These are phyloP conservation scores for Cephalopterus ornatus DNA, from an alignment of 2,113 vertebrate genomes.

Conservation along the genomic window DNA sequence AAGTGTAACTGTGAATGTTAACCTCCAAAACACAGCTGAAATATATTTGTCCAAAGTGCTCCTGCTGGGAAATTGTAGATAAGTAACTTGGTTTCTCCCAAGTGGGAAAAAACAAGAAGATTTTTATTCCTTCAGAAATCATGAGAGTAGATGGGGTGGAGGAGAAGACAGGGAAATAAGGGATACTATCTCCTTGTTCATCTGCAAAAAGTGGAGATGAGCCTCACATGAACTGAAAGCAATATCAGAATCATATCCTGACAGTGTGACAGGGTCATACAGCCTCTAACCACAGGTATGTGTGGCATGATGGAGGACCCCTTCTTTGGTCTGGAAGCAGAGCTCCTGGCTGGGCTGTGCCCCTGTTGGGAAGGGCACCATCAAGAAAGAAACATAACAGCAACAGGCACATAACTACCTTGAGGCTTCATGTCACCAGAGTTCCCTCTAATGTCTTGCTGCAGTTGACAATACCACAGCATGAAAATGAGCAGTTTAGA, in stretches of 20 bases:
- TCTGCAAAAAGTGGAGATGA: not conserved
- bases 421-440: not conserved
- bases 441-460: not conserved
- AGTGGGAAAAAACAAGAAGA: not conserved
- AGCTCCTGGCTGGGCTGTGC: not conserved
- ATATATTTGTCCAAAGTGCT: not conserved
- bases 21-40: not conserved
- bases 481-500: not conserved
- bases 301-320: not conserved
- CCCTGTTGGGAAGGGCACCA: not conserved
- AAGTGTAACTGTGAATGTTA: not conserved
- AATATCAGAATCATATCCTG: not conserved
- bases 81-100: not conserved
- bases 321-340: not conserved
- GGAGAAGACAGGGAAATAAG: not conserved
- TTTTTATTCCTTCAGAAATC: not conserved
- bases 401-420: not conserved
- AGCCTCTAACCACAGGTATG: not conserved
- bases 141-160: not conserved
- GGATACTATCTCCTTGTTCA: not conserved
- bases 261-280: not conserved
- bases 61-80: not conserved
- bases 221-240: not conserved
- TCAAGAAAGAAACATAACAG: not conserved
- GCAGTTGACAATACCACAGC: not conserved